Percentiles rank a stretch among this genome's conserved stretches.
phyloP scores from a whole-genome alignment of 2,797 vertebrate genomes.

The Lepilemur septentrionalis region DNA sequence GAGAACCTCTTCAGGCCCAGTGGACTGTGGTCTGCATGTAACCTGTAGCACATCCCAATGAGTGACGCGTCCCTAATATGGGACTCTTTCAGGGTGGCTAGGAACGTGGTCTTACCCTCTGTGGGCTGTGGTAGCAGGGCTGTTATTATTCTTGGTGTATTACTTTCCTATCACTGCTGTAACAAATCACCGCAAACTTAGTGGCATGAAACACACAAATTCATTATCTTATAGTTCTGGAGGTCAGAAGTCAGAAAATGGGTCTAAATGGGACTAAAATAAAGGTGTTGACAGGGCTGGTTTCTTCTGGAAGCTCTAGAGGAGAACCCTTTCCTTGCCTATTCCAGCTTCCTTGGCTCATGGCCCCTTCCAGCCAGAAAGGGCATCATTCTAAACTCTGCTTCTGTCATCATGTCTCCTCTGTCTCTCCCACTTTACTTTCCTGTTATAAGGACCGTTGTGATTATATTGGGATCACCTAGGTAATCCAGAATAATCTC shows the following conservation, averaged over 20 bases:
- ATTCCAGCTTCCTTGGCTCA: not conserved
- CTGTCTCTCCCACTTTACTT: not conserved
- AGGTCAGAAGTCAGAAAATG: not conserved
- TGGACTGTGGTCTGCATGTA: not conserved
- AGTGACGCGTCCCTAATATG: not conserved
- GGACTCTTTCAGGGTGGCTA: not conserved
- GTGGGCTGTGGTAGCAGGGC: not conserved
- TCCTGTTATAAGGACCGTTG: not conserved
- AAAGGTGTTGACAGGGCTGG: not conserved
- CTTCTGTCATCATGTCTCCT: not conserved
- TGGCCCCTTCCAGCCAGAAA: not conserved
- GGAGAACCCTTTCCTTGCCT: not conserved
- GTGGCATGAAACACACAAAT: not conserved
- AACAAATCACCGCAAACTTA: not conserved
- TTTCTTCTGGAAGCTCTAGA: not conserved
- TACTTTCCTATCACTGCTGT: not conserved
- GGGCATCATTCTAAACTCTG: not conserved
- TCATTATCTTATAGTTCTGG: not conserved
- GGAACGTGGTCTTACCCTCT: not conserved
- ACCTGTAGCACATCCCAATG: not conserved
- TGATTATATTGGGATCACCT: not conserved
- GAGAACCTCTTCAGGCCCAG: not conserved
- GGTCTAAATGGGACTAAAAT: not conserved
- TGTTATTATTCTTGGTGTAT: not conserved
- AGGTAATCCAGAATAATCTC: not conserved